phyloP scores from a whole-genome alignment of 1,140 invertebrate genomes.

The Caenorhabditis briggsae region DNA sequence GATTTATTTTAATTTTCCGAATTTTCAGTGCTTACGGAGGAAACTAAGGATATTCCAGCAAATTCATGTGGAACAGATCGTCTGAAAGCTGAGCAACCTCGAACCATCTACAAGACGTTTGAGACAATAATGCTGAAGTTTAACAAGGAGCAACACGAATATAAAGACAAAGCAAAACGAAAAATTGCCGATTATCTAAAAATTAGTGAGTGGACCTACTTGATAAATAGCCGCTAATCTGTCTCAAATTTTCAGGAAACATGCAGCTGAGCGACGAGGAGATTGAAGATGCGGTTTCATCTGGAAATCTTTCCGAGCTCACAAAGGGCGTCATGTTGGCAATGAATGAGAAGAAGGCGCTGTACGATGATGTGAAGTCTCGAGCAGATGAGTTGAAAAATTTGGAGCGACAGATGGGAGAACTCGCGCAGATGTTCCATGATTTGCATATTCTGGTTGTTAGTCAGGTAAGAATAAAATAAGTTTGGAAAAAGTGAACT shows the following conservation, averaged over 20 bases:
- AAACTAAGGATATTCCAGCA: not conserved
- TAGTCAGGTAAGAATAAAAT: conserved; percentile 16
- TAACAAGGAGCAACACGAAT: conserved; percentile 56
- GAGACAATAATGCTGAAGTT: conserved; percentile 34
- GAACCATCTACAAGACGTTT: not conserved
- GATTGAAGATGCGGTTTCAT: conserved; percentile 38
- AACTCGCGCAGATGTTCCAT: conserved; percentile 53
- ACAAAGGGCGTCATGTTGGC: conserved; percentile 55
- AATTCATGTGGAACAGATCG: not conserved
- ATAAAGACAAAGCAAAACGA: conserved; percentile 41
- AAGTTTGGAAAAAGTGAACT: not conserved
- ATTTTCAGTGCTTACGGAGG: conserved; percentile 20
- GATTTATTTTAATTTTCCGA: not conserved
- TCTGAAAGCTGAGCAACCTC: not conserved
- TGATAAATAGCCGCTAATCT: not conserved
- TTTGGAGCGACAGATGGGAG: conserved; percentile 54
- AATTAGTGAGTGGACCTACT: conserved; percentile 43
- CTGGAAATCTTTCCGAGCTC: conserved; percentile 29
- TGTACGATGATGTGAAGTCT: conserved; percentile 55
- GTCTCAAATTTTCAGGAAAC: not conserved
- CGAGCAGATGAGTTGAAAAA: conserved; percentile 42
- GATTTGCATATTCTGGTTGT: conserved; percentile 55
- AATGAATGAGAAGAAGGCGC: conserved; percentile 48
- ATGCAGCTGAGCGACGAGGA: conserved; percentile 47
- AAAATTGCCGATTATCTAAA: conserved; percentile 48